phyloP scores from a whole-genome alignment of 2,797 vertebrate genomes.

The Phoebastria nigripes region DNA sequence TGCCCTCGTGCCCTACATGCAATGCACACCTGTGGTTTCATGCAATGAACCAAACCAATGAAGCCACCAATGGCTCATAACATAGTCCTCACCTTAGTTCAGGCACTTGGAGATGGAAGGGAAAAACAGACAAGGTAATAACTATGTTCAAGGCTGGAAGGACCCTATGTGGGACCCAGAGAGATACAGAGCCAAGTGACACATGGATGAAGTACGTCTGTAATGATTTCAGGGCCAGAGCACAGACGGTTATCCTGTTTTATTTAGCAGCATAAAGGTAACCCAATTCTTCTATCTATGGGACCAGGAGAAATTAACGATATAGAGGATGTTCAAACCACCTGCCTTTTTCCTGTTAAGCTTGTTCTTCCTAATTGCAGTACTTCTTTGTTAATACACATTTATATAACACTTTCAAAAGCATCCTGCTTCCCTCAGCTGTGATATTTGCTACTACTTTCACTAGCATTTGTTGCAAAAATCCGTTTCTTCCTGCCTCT shows the following conservation, averaged over 20 bases:
- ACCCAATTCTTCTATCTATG: background rate
- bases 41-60: too few relatives aligned
- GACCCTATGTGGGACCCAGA: background rate
- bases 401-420: background rate
- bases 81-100: background rate
- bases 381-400: background rate
- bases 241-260: background rate
- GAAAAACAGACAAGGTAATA: background rate
- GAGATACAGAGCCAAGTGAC: background rate
- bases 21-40: background rate
- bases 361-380: background rate
- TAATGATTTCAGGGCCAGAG: background rate
- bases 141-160: background rate
- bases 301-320: background rate
- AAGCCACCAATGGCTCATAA: background rate
- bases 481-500: background rate
- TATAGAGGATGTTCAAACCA: background rate
- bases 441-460: background rate
- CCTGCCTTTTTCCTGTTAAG: background rate
- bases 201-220: background rate
- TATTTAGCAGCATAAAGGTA: background rate
- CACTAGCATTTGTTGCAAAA: background rate
- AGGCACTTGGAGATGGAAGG: background rate
- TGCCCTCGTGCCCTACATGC: fast-evolving
- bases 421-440: background rate